Percentiles rank a stretch among this genome's conserved stretches.
phyloP scores from a whole-genome alignment of 2,113 vertebrate genomes.

The Dascyllus trimaculatus region DNA sequence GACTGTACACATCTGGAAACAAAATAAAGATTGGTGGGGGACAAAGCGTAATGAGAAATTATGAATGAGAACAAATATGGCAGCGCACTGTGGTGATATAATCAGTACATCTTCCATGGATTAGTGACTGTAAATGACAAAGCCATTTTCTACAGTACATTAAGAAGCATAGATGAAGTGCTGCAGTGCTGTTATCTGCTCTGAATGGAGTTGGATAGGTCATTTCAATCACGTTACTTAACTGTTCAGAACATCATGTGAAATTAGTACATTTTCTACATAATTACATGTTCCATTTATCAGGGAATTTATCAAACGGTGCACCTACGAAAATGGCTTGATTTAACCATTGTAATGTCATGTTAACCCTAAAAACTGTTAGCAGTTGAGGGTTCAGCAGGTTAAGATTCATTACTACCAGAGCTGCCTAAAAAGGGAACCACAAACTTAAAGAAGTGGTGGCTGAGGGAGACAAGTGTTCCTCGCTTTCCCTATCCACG shows the following conservation, averaged over 20 bases:
- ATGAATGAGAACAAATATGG: constrained; percentile 6
- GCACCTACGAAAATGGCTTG: background rate
- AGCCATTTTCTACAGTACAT: constrained; percentile 26
- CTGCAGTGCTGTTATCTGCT: constrained; percentile 15
- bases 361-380: background rate
- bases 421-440: background rate
- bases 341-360: background rate
- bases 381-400: background rate
- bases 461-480: background rate
- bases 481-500: background rate
- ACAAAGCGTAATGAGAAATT: constrained; percentile 26
- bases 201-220: constrained; percentile 11
- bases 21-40: background rate
- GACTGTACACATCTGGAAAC: constrained; percentile 55
- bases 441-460: background rate
- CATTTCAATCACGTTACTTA: constrained; percentile 42
- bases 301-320: background rate
- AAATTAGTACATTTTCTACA: constrained; percentile 21
- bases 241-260: constrained; percentile 13
- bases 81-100: constrained; percentile 26
- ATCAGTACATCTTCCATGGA: constrained; percentile 32
- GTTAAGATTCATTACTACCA: background rate
- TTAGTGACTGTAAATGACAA: constrained; percentile 33
- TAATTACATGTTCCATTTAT: constrained; percentile 24
- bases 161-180: constrained; percentile 26